Base-by-base conservation (phyloP, 2,113 vertebrate species). In the Tychaedon coryphoeus region DNA sequence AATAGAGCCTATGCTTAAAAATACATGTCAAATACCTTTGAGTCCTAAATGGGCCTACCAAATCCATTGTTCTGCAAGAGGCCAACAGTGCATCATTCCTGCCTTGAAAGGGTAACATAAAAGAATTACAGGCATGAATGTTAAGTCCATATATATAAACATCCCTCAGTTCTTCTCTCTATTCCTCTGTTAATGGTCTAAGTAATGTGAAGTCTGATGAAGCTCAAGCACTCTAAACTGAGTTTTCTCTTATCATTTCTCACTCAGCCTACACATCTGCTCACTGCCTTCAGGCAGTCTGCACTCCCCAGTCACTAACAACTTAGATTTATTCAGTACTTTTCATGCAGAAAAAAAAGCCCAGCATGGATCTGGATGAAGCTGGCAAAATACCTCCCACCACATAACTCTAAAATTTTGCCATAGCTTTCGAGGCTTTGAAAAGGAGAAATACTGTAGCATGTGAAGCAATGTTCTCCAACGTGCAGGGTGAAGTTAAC, bases 241-340 rank as follows among this genome's bases (percentile, higher is more conserved):
- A 87, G 65, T 94, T 95, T 93, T 91, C 38, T 84, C 57, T 96
- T 91, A 86, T 57, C 36, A 48, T 94, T 96, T 93, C 90, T 88
- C 54, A 62, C 78, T 90, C 87, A 95, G 90, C 82, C 90, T 96
- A 92, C 78, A 86, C 67, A 96, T 95, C 92, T 96, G 85, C 60
- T 96, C 78, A 19, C 28, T 90, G 85, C 90, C 90, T 96, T 64
- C 90, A 93, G 88, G 93, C 93, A 83, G 47, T 61, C 90, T 83
- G 43, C 82, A 86, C 51, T 93, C 75, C 65, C 60, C 69, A 96
- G 60, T 80, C 85, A 83, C 84, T 86, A 83, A 76, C 86, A 92
- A 73, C 81, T 83, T 88, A 73, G 56, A 96, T 92, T 96, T 94
- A 90, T 94, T 92, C 79, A 72, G 51, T 88, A 56, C n/a, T 86